Percentiles rank a stretch among this genome's conserved stretches.
These are phyloP conservation scores for Gyps fulvus DNA, from an alignment of 2,113 vertebrate species.

Conservation along the genomic window DNA sequence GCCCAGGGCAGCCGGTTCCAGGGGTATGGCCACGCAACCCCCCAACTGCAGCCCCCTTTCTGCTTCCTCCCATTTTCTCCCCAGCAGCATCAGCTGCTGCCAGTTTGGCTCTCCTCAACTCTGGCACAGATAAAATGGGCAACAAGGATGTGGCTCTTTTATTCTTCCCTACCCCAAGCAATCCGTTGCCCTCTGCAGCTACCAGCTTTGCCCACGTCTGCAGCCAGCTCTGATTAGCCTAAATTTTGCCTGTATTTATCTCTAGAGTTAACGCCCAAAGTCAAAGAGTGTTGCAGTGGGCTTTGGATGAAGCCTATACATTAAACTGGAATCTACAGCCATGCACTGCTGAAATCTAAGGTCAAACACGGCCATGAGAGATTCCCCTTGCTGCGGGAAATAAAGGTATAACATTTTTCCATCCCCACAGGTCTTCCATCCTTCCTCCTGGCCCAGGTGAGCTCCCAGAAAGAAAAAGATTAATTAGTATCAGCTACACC, in stretches of 20 bases:
- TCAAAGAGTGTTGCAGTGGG: neutral
- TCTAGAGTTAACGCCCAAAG: neutral
- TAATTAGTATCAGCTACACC: neutral
- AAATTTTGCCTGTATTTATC: neutral
- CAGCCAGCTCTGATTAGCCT: neutral
- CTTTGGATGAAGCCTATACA: neutral
- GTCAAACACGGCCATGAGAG: neutral
- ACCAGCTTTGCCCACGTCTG: neutral
- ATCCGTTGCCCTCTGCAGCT: neutral
- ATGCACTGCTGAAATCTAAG: neutral
- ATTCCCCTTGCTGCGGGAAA: neutral
- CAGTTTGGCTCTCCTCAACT: neutral
- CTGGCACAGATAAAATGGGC: neutral
- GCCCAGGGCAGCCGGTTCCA: neutral
- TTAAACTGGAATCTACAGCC: neutral
- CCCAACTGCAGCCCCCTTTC: fast-evolving
- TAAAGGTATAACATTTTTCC: neutral
- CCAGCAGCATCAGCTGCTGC: neutral
- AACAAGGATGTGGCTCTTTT: neutral
- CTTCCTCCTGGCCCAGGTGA: neutral
- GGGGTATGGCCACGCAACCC: neutral
- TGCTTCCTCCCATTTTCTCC: neutral
- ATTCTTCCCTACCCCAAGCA: neutral
- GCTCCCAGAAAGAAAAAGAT: neutral
- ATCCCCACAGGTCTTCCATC: neutral